Conservation (phyloP, 2,888 invertebrate species). For the Cephus pulcher region DNA sequence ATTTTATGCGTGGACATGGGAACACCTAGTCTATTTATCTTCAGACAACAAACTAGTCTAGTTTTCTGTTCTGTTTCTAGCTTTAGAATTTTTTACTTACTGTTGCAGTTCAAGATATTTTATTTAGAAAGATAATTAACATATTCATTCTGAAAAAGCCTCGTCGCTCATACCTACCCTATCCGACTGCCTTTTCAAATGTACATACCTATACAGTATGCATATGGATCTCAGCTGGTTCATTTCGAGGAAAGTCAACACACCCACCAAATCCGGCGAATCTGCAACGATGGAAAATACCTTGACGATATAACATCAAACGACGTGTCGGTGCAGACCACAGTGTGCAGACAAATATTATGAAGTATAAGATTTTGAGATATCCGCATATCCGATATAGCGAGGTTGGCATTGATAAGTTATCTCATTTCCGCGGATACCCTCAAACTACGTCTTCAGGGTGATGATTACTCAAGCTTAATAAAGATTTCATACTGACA, state of each 20-base stretch:
- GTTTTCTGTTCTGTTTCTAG: background rate
- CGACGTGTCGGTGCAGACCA: background rate
- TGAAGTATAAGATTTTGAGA: background rate
- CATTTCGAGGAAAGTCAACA: background rate
- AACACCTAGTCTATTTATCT: background rate
- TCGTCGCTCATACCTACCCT: background rate
- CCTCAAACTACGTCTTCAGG: background rate
- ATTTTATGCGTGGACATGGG: background rate
- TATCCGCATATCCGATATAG: background rate
- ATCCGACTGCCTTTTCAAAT: background rate
- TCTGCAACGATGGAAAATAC: background rate
- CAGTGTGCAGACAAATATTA: background rate
- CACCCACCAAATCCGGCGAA: background rate
- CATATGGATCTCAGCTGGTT: background rate
- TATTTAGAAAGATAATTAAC: background rate
- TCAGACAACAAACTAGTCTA: background rate
- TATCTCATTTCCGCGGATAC: background rate
- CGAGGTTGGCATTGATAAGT: background rate
- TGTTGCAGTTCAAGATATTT: background rate
- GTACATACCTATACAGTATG: background rate
- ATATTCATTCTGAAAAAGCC: background rate
- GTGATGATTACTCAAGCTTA: background rate
- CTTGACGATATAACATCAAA: background rate
- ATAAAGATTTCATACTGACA: background rate
- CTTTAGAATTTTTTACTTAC: background rate